Evolutionary conservation across 2,113 vertebrate species (phyloP).

Genomic region (Atrichornis clamosus): DNA sequence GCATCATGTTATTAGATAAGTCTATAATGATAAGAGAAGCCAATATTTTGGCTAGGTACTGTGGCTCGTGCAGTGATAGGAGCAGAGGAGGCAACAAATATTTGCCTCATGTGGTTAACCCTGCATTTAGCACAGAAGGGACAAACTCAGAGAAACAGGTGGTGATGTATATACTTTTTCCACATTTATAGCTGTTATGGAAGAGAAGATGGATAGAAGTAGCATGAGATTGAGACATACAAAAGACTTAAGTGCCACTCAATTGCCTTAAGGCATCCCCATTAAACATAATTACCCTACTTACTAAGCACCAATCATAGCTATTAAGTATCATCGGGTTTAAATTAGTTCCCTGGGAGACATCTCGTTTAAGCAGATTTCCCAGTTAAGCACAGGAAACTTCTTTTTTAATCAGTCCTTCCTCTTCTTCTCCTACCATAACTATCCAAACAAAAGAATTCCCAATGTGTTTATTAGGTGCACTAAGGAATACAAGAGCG

Average conservation of each 20-base stretch:
- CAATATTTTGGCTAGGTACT: constrained; percentile 22
- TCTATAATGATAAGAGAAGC: neutral
- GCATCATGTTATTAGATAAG: neutral
- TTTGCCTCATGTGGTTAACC: neutral
- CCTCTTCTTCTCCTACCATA: neutral
- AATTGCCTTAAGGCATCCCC: constrained; percentile 64
- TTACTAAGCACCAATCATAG: constrained; percentile 70
- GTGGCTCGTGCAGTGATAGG: neutral
- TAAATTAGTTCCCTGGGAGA: constrained; percentile 70
- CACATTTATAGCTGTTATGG: constrained; percentile 29
- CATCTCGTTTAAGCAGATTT: constrained; percentile 56
- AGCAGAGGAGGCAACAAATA: neutral
- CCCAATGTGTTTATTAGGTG: neutral
- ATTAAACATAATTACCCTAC: constrained; percentile 69
- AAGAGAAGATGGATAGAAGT: constrained; percentile 60
- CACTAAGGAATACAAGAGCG: neutral
- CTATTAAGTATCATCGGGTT: constrained; percentile 66
- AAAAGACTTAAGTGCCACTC: constrained; percentile 61
- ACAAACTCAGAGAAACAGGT: constrained; percentile 40
- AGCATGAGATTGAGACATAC: constrained; percentile 57
- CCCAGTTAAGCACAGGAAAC: constrained; percentile 62
- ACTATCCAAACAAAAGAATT: neutral
- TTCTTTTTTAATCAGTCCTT: constrained; percentile 31
- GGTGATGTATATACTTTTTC: constrained; percentile 26
- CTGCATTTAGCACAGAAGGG: constrained; percentile 36